Percentiles rank a stretch among this genome's conserved stretches.
phyloP scores from a whole-genome alignment of 1,140 invertebrate species.

The Physella acuta region DNA sequence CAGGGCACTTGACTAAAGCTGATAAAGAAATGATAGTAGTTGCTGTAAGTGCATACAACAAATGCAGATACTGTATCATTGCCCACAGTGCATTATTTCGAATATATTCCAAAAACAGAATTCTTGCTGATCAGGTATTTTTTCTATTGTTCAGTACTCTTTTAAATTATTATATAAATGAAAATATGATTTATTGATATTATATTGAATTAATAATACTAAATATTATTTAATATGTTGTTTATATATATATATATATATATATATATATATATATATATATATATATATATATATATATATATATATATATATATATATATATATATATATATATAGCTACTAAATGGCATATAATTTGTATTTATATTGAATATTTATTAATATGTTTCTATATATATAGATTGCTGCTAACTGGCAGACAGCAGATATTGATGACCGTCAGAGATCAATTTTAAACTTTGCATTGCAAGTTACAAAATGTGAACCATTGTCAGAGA shows the following conservation, averaged over 20 bases:
- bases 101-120: constrained; percentile 43
- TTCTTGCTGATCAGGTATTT: constrained; percentile 47
- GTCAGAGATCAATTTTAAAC: constrained; percentile 44
- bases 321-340: too few species aligned
- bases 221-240: too few species aligned
- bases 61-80: constrained; percentile 46
- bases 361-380: too few species aligned
- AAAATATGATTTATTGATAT: too few species aligned
- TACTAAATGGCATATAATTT: too few species aligned
- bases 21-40: constrained; percentile 51
- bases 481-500: constrained; percentile 35
- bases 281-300: too few species aligned
- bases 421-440: constrained; percentile 39
- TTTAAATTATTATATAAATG: too few species aligned
- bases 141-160: too few species aligned
- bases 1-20: constrained; percentile 46
- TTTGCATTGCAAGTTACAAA: constrained; percentile 41
- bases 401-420: constrained; percentile 50
- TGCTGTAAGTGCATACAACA: constrained; percentile 43
- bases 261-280: too few species aligned
- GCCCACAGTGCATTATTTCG: constrained; percentile 46
- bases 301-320: too few species aligned
- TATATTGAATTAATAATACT: too few species aligned
- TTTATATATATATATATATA: too few species aligned
- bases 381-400: constrained; percentile 13